Evolutionary conservation across 2,888 invertebrate species (phyloP), one percentile per base, ranked within the genome.

Genomic region (Cyrtodaria siliqua): DNA sequence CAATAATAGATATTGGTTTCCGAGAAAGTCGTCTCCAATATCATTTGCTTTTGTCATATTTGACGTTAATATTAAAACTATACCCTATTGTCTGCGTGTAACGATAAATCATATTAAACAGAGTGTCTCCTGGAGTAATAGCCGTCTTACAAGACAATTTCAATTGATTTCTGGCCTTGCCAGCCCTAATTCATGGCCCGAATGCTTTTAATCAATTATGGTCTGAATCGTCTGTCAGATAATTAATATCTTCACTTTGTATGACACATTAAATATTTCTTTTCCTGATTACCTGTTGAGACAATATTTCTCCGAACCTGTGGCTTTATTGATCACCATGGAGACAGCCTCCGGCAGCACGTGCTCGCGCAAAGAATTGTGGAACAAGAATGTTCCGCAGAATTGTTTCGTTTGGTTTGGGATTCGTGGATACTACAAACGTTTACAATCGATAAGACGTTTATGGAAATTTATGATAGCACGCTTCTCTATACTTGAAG

Each of bases 261-360:
- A 66, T 78, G 73, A 73, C 78, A 73, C 72, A 78, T 78, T 78
- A 78, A 73, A 78, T 78, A 73, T 78, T 78, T 78, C 78, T 78
- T 78, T 52, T 69, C 62, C 69, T 56, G 75, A 73, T 73, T 78
- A 69, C 78, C 78, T 78, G 73, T 72, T 42, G 73, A 64, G 78
- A 73, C 69, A 69, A 69, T 73, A 73, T 78, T 78, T 73, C 69
- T 73, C 68, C 52, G 69, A 64, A 47, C 78, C 78, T 47, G 55
- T 44, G 78, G 73, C 78, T 69, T 60, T 64, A 69, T 73, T 66
- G 50, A 69, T 78, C 61, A 42, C 69, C 73, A 78, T 73, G 63
- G 52, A 47, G 55, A 77, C 77, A 27, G 63, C 47, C 59, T 64
- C 60, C 24, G 57, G 70, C 40, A 26, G 67, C 77, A 71, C 71